Evolutionary conservation across 2,113 vertebrate species (phyloP), one percentile per base, ranked within the genome.

Genomic region (Tragelaphus imberbis): DNA sequence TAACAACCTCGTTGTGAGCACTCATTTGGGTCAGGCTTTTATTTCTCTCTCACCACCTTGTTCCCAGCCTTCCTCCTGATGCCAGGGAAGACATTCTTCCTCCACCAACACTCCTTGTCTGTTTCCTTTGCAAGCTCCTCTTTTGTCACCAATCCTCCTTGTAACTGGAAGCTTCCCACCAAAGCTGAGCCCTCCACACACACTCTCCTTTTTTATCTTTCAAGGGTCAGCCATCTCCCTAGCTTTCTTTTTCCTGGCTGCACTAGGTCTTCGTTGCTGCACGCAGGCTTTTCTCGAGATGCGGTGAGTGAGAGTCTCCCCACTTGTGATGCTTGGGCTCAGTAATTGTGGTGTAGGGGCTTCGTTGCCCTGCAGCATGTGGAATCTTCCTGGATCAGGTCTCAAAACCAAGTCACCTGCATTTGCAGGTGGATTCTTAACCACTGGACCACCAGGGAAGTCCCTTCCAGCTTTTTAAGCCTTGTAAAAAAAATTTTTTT

Each of bases 31-130:
- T 28, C 65, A 36, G 40, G 47, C 49, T 80, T 5, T 68, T 51
- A 14, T 25, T 84, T 65, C 47, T 59, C 81, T 82, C 65, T 87
- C 15, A 2, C 25, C 17, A 44, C 3, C 28, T 56, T 63, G 55
- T 17, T 84, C 59, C 75, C 15, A 21, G 19, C 56, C 59, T 55
- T 58, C 58, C 33, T 77, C 49, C 40, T 1, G 2, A 51, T 23
- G 13, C 61, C 33, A 40, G 40, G 30, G 27, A n/a, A 82, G 21
- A 19, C 8, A 0, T 13, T 30, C 23, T 56, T 71, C 56, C 14
- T 71, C 28, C 19, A n/a, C 30, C 36, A 4, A 3, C 13, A 15
- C 2, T 25, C 25, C n/a, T 61, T 0, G 0, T 47, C 86, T 51
- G 44, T 68, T 61, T 84, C 33, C 58, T 91, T n/a, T 25, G 25